These are phyloP conservation scores for Australoheros facetus DNA, from an alignment of 2,797 vertebrate species.

Conservation along the genomic window DNA sequence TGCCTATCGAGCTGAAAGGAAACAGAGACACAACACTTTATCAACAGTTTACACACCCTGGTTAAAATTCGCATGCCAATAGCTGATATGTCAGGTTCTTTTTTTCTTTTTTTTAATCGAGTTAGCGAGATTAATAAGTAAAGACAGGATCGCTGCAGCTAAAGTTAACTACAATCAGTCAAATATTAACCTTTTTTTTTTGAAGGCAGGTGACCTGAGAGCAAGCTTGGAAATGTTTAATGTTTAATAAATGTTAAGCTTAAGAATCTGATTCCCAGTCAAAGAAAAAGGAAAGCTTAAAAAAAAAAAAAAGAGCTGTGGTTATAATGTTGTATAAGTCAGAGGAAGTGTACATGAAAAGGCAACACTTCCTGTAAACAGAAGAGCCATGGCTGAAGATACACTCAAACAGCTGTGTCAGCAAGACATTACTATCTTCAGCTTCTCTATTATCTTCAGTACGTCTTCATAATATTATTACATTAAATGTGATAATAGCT, in stretches of 20 bases:
- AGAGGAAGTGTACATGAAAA: constrained; percentile 52
- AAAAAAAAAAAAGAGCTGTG: not conserved
- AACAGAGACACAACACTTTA: constrained; percentile 8
- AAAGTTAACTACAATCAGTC: not conserved
- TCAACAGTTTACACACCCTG: constrained; percentile 25
- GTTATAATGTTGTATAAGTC: constrained; percentile 26
- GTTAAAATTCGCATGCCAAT: constrained; percentile 14
- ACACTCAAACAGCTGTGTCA: constrained; percentile 39
- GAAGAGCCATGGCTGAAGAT: constrained; percentile 4
- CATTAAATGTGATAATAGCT: not conserved
- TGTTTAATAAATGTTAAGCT: not conserved
- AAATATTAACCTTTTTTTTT: constrained; percentile 24
- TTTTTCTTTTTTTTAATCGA: constrained; percentile 13
- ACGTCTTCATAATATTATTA: not conserved
- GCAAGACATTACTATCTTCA: not conserved
- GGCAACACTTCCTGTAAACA: constrained; percentile 52
- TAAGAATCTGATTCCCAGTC: not conserved
- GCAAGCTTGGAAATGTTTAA: not conserved
- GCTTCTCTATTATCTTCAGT: not conserved
- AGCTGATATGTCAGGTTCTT: not conserved
- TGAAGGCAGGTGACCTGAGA: not conserved
- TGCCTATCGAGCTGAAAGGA: constrained; percentile 20
- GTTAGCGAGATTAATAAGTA: not conserved
- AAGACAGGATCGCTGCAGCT: not conserved
- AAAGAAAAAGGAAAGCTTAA: not conserved